A percentile compares a stretch with the other conserved stretches of the same genome.
Conservation (phyloP, 2,888 invertebrate genomes). For the Celastrina argiolus region DNA sequence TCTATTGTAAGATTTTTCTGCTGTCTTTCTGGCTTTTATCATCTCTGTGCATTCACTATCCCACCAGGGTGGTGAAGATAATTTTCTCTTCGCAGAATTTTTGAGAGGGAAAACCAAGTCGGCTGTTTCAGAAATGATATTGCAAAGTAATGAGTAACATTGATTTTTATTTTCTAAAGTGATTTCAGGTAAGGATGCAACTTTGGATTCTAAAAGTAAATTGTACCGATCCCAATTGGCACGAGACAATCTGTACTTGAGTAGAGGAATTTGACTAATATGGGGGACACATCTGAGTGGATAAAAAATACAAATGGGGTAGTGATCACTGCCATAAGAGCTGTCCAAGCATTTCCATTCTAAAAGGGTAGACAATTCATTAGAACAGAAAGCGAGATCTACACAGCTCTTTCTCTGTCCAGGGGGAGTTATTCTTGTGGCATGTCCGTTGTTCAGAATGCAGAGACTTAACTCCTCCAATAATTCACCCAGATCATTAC, state of each 20-base stretch:
- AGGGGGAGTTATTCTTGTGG: background rate
- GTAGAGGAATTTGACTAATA: background rate
- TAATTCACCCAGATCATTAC: background rate
- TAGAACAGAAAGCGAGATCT: background rate
- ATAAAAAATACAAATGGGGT: background rate
- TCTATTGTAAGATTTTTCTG: background rate
- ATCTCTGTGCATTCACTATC: background rate
- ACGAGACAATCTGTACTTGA: background rate
- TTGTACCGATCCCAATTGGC: background rate
- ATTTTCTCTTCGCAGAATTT: background rate
- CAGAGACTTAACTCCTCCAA: background rate
- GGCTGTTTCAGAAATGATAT: background rate
- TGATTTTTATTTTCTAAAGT: background rate
- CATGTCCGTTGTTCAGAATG: background rate
- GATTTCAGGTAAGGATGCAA: background rate
- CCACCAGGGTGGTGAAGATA: background rate
- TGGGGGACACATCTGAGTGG: background rate
- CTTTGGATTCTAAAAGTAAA: background rate
- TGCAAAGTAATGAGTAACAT: background rate
- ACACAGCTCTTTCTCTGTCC: too few species aligned
- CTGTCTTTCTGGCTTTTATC: background rate
- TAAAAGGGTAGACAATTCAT: background rate
- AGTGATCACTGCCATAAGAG: constrained; percentile 1
- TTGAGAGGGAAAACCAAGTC: background rate
- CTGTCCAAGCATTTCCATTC: background rate